Percentiles rank a stretch among this genome's conserved stretches.
Evolutionary conservation across 2,797 vertebrate species (phyloP).

Genomic region (Hephaestus fuliginosus): DNA sequence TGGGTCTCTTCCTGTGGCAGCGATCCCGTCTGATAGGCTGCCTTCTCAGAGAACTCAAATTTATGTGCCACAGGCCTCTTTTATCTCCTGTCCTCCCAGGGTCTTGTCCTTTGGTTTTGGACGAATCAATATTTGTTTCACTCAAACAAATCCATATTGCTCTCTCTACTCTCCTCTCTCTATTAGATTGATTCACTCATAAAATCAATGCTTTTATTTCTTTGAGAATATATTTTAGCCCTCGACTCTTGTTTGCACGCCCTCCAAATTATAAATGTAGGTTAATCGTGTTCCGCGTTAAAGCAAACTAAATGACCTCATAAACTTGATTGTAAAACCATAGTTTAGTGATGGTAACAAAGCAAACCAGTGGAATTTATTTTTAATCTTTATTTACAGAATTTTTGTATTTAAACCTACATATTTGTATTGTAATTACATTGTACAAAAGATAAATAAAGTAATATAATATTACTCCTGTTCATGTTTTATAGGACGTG

Average conservation of each 20-base stretch:
- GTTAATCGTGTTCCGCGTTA: constrained; percentile 81
- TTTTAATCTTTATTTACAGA: constrained; percentile 93
- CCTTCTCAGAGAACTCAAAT: constrained; percentile 48
- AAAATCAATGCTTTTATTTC: constrained; percentile 65
- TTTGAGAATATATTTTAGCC: constrained; percentile 50
- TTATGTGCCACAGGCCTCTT: constrained; percentile 32
- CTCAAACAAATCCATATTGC: constrained; percentile 26
- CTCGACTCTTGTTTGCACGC: constrained; percentile 69
- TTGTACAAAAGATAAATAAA: constrained; percentile 92
- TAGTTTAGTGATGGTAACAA: constrained; percentile 88
- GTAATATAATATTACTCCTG: constrained; percentile 89
- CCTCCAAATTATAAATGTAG: constrained; percentile 79
- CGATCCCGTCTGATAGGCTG: constrained; percentile 28
- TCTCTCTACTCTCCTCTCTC: constrained; percentile 12
- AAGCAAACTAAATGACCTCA: constrained; percentile 90
- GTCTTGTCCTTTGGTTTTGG: constrained; percentile 35
- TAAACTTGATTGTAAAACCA: constrained; percentile 90
- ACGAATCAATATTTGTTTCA: constrained; percentile 43
- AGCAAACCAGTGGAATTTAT: constrained; percentile 88
- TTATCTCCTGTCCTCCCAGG: constrained; percentile 29
- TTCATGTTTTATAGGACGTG: constrained; percentile 37
- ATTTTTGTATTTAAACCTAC: constrained; percentile 92
- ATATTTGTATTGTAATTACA: constrained; percentile 93
- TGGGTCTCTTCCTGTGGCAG: constrained; percentile 65
- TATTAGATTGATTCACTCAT: constrained; percentile 50